A percentile compares a stretch with the other conserved stretches of the same genome.
Conservation (phyloP, 2,888 invertebrate species). For the Hemaris fuciformis region DNA sequence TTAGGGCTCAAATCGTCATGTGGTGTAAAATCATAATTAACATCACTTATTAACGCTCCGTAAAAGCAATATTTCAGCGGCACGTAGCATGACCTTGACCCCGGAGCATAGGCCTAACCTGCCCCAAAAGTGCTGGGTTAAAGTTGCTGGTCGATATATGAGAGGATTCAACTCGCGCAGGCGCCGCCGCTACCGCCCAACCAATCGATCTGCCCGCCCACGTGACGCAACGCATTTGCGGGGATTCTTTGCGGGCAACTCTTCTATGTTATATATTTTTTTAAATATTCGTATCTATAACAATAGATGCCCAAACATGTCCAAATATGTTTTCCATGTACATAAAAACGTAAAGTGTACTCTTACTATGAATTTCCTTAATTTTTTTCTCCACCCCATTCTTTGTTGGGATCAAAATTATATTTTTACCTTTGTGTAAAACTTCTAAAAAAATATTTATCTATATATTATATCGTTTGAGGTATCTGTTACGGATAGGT, state of each 20-base stretch:
- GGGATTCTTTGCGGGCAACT: conserved; percentile 71
- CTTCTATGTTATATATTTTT: conserved; percentile 31
- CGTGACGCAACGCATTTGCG: conserved; percentile 79
- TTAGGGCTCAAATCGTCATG: not conserved
- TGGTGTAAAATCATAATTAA: not conserved
- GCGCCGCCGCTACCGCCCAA: conserved; percentile 59
- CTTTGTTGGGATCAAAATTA: too few relatives aligned
- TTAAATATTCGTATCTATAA: not conserved
- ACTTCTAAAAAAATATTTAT: too few relatives aligned
- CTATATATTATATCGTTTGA: too few relatives aligned
- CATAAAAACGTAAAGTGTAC: too few relatives aligned
- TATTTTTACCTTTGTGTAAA: too few relatives aligned
- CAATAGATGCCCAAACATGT: not conserved
- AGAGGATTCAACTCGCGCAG: conserved; percentile 67
- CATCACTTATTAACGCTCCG: not conserved
- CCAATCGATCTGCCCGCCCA: conserved; percentile 76
- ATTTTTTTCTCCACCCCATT: too few relatives aligned
- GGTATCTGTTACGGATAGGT: too few relatives aligned
- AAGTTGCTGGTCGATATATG: conserved; percentile 74
- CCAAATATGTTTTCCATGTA: not conserved
- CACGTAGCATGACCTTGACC: conserved; percentile 78
- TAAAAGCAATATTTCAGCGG: conserved; percentile 32
- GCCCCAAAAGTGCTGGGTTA: conserved; percentile 77
- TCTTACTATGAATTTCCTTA: too few relatives aligned
- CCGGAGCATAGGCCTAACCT: conserved; percentile 80